Conservation (phyloP, 2,888 invertebrate genomes). For the Tipula unca region DNA sequence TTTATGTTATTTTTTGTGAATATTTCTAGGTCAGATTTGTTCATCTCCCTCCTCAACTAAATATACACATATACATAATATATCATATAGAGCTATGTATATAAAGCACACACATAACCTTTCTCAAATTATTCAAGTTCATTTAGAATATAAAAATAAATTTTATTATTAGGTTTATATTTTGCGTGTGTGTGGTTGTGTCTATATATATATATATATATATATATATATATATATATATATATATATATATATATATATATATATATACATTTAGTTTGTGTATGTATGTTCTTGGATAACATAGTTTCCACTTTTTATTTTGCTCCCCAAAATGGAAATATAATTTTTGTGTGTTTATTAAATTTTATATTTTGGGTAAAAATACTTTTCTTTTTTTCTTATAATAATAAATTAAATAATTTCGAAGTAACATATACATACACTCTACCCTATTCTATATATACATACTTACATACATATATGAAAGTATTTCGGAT, state of each 20-base stretch:
- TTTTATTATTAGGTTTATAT: background rate
- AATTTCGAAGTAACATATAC: background rate
- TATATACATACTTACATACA: background rate
- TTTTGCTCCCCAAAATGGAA: background rate
- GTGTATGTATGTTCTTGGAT: background rate
- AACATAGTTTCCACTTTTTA: background rate
- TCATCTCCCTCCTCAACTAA: background rate
- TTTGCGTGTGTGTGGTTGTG: background rate
- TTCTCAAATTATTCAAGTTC: conserved; percentile 8
- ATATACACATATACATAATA: background rate
- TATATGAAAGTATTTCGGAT: background rate
- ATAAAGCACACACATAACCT: background rate
- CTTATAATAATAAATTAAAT: background rate
- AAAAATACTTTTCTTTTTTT: background rate
- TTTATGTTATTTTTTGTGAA: background rate
- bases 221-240: too few species aligned
- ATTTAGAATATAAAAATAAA: background rate
- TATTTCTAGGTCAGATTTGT: background rate
- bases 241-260: too few species aligned
- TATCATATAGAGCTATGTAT: background rate
- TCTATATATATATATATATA: background rate
- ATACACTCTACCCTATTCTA: background rate
- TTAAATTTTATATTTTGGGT: background rate
- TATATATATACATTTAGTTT: background rate
- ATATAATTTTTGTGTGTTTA: background rate